A percentile compares a stretch with the other conserved stretches of the same genome.
phyloP scores from a whole-genome alignment of 2,888 invertebrate species.

The Caradrina clavipalpis region DNA sequence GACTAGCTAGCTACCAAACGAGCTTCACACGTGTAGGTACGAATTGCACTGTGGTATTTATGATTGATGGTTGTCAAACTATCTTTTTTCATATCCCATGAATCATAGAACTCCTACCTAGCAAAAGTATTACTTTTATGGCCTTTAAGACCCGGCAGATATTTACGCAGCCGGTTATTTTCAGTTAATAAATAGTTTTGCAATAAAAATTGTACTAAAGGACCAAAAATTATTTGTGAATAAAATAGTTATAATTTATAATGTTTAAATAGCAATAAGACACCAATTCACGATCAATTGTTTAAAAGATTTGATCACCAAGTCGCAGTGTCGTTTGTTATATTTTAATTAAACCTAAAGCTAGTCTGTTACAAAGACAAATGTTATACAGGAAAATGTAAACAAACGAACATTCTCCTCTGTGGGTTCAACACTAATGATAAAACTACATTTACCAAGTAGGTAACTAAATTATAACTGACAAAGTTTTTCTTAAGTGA shows the following conservation, averaged over 20 bases:
- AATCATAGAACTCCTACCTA: not conserved
- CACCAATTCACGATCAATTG: too few species aligned
- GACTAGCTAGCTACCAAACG: not conserved
- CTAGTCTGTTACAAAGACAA: not conserved
- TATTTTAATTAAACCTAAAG: not conserved
- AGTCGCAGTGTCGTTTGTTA: too few species aligned
- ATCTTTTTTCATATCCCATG: slow-evolving; percentile 16
- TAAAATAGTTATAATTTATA: not conserved
- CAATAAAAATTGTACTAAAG: not conserved
- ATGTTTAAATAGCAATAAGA: not conserved
- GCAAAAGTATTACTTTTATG: not conserved
- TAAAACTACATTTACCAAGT: not conserved
- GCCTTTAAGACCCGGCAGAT: not conserved
- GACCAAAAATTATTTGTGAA: not conserved
- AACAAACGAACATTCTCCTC: not conserved
- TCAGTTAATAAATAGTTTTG: not conserved
- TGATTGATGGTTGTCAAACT: slow-evolving; percentile 17
- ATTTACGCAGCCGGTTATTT: not conserved
- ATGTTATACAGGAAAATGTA: not conserved
- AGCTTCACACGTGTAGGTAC: not conserved
- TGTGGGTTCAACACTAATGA: not conserved
- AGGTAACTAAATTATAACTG: slow-evolving; percentile 3
- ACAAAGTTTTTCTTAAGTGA: slow-evolving; percentile 11
- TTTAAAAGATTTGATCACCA: too few species aligned
- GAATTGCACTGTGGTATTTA: slow-evolving; percentile 21